Percentiles rank a stretch among this genome's conserved stretches.
phyloP scores from a whole-genome alignment of 2,113 vertebrate species.

The Chascanopsetta lugubris region DNA sequence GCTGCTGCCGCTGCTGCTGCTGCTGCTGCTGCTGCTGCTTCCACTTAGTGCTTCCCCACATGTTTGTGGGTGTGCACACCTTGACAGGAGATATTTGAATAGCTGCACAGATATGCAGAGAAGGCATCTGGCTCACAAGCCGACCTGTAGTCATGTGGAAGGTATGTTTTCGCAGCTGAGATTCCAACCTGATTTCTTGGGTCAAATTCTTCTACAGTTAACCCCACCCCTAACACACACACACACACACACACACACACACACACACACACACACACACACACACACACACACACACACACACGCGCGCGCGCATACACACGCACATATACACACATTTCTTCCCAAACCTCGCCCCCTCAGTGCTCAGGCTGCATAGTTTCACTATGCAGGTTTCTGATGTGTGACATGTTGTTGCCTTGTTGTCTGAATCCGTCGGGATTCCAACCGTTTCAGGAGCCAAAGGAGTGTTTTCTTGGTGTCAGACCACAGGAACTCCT shows the following conservation, averaged over 20 bases:
- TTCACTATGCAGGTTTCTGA: slow-evolving; percentile 55
- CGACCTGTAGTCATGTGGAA: slow-evolving; percentile 72
- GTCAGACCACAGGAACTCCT: no score
- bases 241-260: slow-evolving; percentile 11
- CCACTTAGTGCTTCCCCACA: slow-evolving; percentile 42
- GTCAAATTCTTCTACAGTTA: slow-evolving; percentile 71
- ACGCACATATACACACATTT: slow-evolving; percentile 22
- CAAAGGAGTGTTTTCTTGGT: slow-evolving; percentile 30
- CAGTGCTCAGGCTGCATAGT: slow-evolving; percentile 59
- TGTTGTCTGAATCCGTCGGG: slow-evolving; percentile 46
- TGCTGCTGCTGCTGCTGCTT: no score
- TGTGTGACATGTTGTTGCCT: slow-evolving; percentile 43
- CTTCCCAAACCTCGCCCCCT: slow-evolving; percentile 38
- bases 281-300: slow-evolving; percentile 26
- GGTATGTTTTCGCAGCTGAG: slow-evolving; percentile 81
- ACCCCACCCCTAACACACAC: slow-evolving; percentile 39
- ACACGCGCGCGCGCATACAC: slow-evolving; percentile 24
- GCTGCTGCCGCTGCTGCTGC: no score
- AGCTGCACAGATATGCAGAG: slow-evolving; percentile 61
- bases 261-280: not conserved
- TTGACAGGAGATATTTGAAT: slow-evolving; percentile 70
- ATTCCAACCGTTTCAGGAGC: slow-evolving; percentile 16
- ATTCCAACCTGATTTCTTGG: slow-evolving; percentile 77
- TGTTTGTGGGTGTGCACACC: slow-evolving; percentile 47
- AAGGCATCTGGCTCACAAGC: slow-evolving; percentile 67